phyloP scores from a whole-genome alignment of 2,797 vertebrate genomes.

The Trichosurus vulpecula region DNA sequence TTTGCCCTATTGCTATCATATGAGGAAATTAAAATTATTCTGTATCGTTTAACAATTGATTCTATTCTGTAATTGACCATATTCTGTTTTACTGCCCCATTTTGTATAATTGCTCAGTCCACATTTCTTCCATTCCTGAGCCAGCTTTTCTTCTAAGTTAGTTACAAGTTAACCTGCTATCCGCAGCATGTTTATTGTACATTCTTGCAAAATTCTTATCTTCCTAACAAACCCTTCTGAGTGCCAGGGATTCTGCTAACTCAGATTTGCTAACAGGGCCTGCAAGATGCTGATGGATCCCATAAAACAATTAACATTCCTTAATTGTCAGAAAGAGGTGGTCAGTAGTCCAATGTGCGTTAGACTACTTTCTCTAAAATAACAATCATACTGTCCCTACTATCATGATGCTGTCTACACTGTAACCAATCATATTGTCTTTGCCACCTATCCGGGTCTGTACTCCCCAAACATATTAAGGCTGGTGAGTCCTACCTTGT shows the following conservation, averaged over 20 bases:
- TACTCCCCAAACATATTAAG: no score
- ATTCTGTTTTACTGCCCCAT: not conserved
- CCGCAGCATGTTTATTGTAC: not conserved
- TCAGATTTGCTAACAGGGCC: not conserved
- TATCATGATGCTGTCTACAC: no score
- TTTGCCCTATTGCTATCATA: not conserved
- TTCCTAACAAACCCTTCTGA: not conserved
- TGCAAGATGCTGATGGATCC: not conserved
- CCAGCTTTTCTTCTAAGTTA: not conserved
- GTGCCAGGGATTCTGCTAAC: no score
- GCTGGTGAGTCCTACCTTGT: no score
- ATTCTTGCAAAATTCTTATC: not conserved
- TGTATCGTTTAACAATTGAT: not conserved
- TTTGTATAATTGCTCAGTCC: not conserved
- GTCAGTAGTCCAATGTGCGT: no score
- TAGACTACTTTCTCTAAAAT: no score
- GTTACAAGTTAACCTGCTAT: not conserved
- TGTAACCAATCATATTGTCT: no score
- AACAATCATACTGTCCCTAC: no score
- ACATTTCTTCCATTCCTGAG: not conserved
- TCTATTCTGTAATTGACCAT: not conserved
- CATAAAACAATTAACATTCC: not conserved
- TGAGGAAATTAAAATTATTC: not conserved
- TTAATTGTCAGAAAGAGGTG: not conserved
- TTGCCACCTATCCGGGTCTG: no score